Conservation (phyloP, 2,113 vertebrate species). For the Antennarius striatus region DNA sequence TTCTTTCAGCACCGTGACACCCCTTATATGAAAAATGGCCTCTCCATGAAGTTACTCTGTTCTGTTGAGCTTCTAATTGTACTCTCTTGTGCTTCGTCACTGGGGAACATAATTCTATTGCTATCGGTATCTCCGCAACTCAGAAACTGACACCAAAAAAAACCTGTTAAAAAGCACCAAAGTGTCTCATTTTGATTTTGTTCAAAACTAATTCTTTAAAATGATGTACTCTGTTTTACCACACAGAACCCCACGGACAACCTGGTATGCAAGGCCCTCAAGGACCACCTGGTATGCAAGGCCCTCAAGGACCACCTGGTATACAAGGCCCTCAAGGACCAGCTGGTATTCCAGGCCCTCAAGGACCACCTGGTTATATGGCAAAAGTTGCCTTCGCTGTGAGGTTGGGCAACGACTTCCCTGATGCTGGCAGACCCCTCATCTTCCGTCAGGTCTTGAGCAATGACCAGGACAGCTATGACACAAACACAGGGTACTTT, state of each 20-base stretch:
- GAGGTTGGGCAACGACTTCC: slow-evolving; percentile 43
- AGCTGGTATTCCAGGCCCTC: slow-evolving; percentile 4
- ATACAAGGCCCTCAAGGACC: slow-evolving; percentile 12
- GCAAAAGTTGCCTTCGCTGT: slow-evolving; percentile 50
- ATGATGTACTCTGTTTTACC: neutral
- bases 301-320: neutral
- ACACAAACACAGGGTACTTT: slow-evolving; percentile 52
- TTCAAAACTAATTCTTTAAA: neutral
- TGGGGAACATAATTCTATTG: too few relatives aligned
- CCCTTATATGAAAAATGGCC: too few relatives aligned
- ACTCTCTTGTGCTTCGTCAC: too few relatives aligned
- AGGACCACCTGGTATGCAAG: neutral
- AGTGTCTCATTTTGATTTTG: too few relatives aligned
- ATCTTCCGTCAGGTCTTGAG: slow-evolving; percentile 49
- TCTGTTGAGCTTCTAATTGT: too few relatives aligned
- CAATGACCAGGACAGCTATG: slow-evolving; percentile 59
- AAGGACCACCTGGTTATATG: neutral
- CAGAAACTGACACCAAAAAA: too few relatives aligned
- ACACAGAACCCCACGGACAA: slow-evolving; percentile 19
- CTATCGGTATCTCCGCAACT: too few relatives aligned
- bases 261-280: slow-evolving; percentile 6
- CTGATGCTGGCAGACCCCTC: neutral
- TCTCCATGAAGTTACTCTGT: too few relatives aligned
- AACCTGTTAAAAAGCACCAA: too few relatives aligned
- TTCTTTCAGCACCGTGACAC: too few relatives aligned